Conservation (phyloP, 2,113 vertebrate genomes). For the Cervus canadensis region DNA sequence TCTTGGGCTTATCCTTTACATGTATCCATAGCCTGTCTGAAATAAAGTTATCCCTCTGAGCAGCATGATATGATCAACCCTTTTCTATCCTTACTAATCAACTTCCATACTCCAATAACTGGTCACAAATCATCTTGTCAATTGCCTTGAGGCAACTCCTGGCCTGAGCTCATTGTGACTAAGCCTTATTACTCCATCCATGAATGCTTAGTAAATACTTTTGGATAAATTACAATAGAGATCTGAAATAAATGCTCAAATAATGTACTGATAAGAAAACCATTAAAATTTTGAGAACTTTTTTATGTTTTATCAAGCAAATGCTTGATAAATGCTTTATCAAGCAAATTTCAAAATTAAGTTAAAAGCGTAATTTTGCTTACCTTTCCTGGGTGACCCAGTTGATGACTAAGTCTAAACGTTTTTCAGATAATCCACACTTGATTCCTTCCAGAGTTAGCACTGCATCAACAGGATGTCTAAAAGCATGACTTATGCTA, state of each 20-base stretch:
- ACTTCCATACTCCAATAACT: not conserved
- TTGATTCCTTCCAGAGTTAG: conserved; percentile 80
- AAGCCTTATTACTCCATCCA: not conserved
- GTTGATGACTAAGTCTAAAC: conserved; percentile 78
- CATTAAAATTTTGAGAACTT: conserved; percentile 28
- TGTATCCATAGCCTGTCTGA: not conserved
- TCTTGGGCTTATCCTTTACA: not conserved
- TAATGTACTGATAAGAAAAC: not conserved
- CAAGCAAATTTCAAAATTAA: conserved; percentile 42
- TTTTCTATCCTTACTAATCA: not conserved
- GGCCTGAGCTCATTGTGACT: not conserved
- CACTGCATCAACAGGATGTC: conserved; percentile 61
- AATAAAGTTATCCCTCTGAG: not conserved
- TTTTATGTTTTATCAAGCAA: conserved; percentile 12
- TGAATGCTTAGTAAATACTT: not conserved
- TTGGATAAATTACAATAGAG: not conserved
- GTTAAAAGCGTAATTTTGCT: conserved; percentile 46
- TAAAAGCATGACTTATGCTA: conserved; percentile 61
- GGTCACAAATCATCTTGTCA: not conserved
- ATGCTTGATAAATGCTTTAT: not conserved
- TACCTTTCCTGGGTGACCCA: conserved; percentile 84
- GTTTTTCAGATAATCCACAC: conserved; percentile 77
- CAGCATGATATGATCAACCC: not conserved
- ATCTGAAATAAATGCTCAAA: conserved; percentile 30
- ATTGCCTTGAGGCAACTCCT: not conserved